phyloP scores from a whole-genome alignment of 2,888 invertebrate genomes.

The Ormyrus labotus region DNA sequence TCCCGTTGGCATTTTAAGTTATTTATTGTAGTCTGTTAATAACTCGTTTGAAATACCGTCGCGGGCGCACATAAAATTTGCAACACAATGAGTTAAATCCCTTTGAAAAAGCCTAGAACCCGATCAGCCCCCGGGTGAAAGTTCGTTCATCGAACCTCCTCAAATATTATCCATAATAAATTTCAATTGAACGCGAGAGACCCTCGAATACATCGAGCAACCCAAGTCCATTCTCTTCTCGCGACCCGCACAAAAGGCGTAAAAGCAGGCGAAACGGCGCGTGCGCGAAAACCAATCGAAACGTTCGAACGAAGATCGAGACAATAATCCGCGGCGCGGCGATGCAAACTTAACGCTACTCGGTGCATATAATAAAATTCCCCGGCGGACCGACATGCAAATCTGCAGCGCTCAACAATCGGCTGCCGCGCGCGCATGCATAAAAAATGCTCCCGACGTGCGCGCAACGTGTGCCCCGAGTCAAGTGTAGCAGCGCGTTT shows the following conservation, averaged over 20 bases:
- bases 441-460: constrained; percentile 4
- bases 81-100: constrained; percentile 23
- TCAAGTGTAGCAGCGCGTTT: constrained; percentile 14
- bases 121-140: neutral
- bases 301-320: neutral
- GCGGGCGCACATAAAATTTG: constrained; percentile 8
- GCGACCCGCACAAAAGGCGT: neutral
- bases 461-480: constrained; percentile 8
- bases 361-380: no score
- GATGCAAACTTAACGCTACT: no score
- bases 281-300: constrained; percentile 18
- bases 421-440: constrained; percentile 1
- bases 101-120: neutral
- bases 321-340: no score
- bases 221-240: no score
- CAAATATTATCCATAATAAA: constrained; percentile 21
- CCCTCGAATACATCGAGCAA: neutral
- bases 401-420: neutral
- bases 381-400: neutral
- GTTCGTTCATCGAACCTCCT: neutral
- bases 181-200: neutral
- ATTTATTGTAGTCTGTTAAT: no score
- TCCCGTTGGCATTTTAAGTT: no score
- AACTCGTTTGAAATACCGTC: no score
- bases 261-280: neutral